Evolutionary conservation across 2,888 invertebrate species (phyloP), one percentile per base, ranked within the genome.

Genomic region (Acanthacorydalis orientalis): DNA sequence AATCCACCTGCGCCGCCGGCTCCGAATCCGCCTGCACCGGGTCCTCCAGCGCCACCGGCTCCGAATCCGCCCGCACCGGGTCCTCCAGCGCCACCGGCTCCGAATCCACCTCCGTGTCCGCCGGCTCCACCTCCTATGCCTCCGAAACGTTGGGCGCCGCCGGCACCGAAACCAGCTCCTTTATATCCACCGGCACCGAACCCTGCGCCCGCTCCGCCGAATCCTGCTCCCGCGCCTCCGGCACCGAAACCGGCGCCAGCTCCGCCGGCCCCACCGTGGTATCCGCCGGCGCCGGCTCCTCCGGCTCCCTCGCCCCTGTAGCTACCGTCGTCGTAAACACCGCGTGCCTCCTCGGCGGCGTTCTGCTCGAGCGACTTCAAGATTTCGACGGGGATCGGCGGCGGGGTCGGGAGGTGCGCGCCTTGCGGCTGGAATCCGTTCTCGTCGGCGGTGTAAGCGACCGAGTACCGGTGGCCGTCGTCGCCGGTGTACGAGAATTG

Each of bases 321-420:
- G 32, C 44, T 49, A 11, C 56, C 54, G 12, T 53, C 54, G 7
- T 46, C 47, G 16, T 47, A 48, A 15, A 53, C 53, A 39, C 54
- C 57, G 32, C 59, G 59, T 4, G 63, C 64, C 56, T 64, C 66
- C 53, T 61, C 72, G 6, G 70, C 72, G 11, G 70, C 70, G 32
- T 65, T 66, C 15, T 68, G 64, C 44, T 72, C 73, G 43, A 78
- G 58, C 1, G 77, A 69, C 55, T 72, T 73, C 48, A 70, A 67
- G 53, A 79, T 78, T 34, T 73, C 78, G 54, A 72, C 74, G n/a
- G 78, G 78, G 52, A 78, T 75, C 46, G 78, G 77, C 3, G 78
- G 78, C 7, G 78, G 72, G 0, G 77, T 77, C 12, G 78, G 78
- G 43, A 78, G 58, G 53, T 78, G 73, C 16, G 66, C 68, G 38